Percentiles rank a stretch among this genome's conserved stretches.
Evolutionary conservation across 2,113 vertebrate species (phyloP).

Genomic region (Macrotis lagotis): DNA sequence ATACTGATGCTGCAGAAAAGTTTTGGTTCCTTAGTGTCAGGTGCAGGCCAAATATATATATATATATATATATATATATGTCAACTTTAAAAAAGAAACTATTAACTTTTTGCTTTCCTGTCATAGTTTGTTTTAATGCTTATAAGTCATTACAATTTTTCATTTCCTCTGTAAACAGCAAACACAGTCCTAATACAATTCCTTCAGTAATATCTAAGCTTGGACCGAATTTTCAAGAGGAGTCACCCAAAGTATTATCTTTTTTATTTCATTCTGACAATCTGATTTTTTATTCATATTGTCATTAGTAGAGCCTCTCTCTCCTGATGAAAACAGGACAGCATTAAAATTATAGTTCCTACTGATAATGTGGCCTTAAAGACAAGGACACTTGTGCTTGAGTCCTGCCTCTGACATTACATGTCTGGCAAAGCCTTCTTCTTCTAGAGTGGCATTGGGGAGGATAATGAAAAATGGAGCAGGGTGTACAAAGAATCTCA

Average conservation of each 20-base stretch:
- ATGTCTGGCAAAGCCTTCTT: background rate
- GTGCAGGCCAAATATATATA: background rate
- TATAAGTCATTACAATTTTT: background rate
- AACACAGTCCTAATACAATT: background rate
- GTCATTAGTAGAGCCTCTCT: background rate
- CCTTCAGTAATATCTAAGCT: background rate
- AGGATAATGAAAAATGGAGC: background rate
- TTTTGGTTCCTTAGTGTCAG: background rate
- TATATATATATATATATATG: background rate
- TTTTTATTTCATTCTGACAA: background rate
- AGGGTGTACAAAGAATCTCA: background rate
- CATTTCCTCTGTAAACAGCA: background rate
- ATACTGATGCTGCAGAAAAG: background rate
- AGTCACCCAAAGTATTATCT: background rate
- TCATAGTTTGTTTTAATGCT: background rate
- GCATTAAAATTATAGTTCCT: background rate
- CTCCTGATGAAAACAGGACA: background rate
- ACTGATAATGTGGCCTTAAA: background rate
- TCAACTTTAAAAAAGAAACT: background rate
- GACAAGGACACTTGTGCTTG: background rate
- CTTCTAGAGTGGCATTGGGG: background rate
- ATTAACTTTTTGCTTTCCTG: background rate
- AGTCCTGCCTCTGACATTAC: background rate
- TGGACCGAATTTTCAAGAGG: background rate
- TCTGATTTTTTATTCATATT: background rate